These are phyloP conservation scores for Colossoma macropomum DNA, from an alignment of 2,113 vertebrate genomes.

Conservation along the genomic window DNA sequence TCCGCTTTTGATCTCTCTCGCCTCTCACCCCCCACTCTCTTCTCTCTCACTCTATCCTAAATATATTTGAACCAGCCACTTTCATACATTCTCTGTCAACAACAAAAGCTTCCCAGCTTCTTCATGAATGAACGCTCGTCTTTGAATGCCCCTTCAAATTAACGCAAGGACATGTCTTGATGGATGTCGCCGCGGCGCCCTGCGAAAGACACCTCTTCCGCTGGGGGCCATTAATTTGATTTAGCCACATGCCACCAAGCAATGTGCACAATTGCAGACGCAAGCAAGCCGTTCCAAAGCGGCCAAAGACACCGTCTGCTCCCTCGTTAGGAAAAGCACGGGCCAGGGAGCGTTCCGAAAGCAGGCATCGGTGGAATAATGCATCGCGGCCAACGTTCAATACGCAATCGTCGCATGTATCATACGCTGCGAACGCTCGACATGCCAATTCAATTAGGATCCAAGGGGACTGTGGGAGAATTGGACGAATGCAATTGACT, in stretches of 20 bases:
- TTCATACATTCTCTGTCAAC: slow-evolving; percentile 27
- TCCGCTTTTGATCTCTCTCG: not conserved
- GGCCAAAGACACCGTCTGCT: slow-evolving; percentile 21
- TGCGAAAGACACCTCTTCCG: slow-evolving; percentile 34
- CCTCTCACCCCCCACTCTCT: not conserved
- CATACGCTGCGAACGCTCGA: slow-evolving; percentile 15
- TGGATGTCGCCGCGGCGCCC: not conserved
- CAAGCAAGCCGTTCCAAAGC: slow-evolving; percentile 17
- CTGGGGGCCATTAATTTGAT: slow-evolving; percentile 41
- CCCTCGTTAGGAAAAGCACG: slow-evolving; percentile 23
- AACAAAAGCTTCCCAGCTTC: not conserved
- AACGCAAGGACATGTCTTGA: slow-evolving; percentile 44
- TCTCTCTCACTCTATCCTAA: not conserved
- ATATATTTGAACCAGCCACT: not conserved
- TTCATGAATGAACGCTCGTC: not conserved
- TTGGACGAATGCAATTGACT: slow-evolving; percentile 32
- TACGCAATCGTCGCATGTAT: slow-evolving; percentile 23
- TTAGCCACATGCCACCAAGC: slow-evolving; percentile 56
- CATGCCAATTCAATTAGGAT: slow-evolving; percentile 54
- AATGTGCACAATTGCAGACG: slow-evolving; percentile 38
- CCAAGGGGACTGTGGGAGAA: slow-evolving; percentile 36
- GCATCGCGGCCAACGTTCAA: slow-evolving; percentile 38
- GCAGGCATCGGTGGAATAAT: slow-evolving; percentile 1
- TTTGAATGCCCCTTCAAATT: slow-evolving; percentile 20
- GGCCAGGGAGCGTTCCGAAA: slow-evolving; percentile 5